phyloP scores from a whole-genome alignment of 2,888 invertebrate genomes.

The Dicranocentrus wangi region DNA sequence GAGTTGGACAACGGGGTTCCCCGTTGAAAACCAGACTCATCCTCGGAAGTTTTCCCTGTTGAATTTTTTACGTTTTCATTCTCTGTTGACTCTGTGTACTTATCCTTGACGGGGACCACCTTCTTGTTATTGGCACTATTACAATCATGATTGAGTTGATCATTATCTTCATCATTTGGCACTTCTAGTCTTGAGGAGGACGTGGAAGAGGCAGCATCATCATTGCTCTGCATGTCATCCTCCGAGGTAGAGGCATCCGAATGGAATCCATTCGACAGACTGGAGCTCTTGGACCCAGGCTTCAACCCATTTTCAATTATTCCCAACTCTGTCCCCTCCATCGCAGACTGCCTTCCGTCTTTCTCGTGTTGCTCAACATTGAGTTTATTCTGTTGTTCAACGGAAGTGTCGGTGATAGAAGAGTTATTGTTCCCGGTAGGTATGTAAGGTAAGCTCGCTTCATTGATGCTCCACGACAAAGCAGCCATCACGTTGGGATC shows the following conservation, averaged over 20 bases:
- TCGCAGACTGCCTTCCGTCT: neutral
- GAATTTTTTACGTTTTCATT: slow-evolving; percentile 22
- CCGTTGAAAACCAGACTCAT: slow-evolving; percentile 35
- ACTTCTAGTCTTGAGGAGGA: slow-evolving; percentile 57
- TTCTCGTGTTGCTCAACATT: slow-evolving; percentile 34
- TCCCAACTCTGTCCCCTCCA: slow-evolving; percentile 36
- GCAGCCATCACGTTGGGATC: slow-evolving; percentile 74
- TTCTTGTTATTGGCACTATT: slow-evolving; percentile 56
- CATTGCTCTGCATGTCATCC: slow-evolving; percentile 68
- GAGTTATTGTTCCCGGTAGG: slow-evolving; percentile 31
- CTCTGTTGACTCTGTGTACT: slow-evolving; percentile 39
- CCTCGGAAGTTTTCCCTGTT: slow-evolving; percentile 10
- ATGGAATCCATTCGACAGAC: slow-evolving; percentile 72
- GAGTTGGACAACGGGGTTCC: slow-evolving; percentile 55
- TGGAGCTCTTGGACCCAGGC: slow-evolving; percentile 67
- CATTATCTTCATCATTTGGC: slow-evolving; percentile 59
- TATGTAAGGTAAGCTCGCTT: slow-evolving; percentile 70
- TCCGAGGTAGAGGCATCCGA: slow-evolving; percentile 69
- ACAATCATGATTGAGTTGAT: slow-evolving; percentile 22
- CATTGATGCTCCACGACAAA: slow-evolving; percentile 72
- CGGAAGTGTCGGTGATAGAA: neutral
- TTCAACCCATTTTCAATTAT: slow-evolving; percentile 57
- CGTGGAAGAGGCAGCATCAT: slow-evolving; percentile 55
- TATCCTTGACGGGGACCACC: slow-evolving; percentile 66
- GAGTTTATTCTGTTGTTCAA: slow-evolving; percentile 34